Base-by-base conservation (phyloP, 1,140 invertebrate species). In the Ceratosolen solmsi region DNA sequence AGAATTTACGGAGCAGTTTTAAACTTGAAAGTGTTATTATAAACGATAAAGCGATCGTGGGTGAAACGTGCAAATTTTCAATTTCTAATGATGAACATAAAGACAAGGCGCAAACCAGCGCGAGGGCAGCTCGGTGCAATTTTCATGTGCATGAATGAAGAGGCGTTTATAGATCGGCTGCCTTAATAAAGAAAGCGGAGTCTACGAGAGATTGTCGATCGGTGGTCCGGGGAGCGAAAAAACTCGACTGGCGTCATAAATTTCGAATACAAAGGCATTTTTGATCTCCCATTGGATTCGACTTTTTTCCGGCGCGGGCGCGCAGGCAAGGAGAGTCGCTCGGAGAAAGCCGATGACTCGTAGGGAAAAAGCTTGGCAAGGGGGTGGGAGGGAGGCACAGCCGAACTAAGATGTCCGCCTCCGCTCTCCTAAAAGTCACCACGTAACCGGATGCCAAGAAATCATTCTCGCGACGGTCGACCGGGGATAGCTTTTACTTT, bases 201-300 rank as follows among this genome's bases (percentile, higher is more conserved):
- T 54, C 51, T 5, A 54, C 20, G 51, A 22, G 41, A 7, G 5
- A 58, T 75, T 13, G 22, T n/a, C n/a, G 27, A 56, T 73, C 73
- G 41, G 5, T 13, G 41, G 5, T 36, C 56, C 38, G 56, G 60
- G 63, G 63, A 41, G 36, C 25, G 27, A 65, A 63, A 41, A 33
- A 27, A 2, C 15, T 15, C 8, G 56, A n/a, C 7, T 0, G 27
- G 38, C 56, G 30, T 36, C 58, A 65, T 77, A 77, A 77, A 77
- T 77, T 77, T 77, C 56, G n/a, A 51, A 65, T 65, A 65, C 58
- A 77, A 77, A 77, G 51, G 56, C 56, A 36, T 77, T 77, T 38
- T 65, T 36, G 27, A 46, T 77, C 17, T 63, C 56, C 63, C 58
- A 13, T 30, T 60, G 11, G 46, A n/a, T 30, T 20, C 20, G 38